phyloP scores from a whole-genome alignment of 2,113 vertebrate species.

The Craseonycteris thonglongyai region DNA sequence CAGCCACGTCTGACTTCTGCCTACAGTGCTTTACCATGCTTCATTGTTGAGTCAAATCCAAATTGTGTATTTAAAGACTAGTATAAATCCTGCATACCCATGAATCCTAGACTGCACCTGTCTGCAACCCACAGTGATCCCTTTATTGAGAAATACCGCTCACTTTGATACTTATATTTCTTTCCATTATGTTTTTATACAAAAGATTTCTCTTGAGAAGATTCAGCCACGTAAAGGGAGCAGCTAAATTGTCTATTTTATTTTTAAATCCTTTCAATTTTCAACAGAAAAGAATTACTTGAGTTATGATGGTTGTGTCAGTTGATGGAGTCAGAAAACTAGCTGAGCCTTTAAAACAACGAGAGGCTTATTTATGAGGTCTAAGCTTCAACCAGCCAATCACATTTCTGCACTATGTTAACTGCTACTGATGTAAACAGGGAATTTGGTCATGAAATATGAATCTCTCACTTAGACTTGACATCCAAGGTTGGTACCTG shows the following conservation, averaged over 20 bases:
- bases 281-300: neutral
- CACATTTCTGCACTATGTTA: neutral
- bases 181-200: neutral
- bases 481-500: neutral
- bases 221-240: neutral
- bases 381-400: neutral
- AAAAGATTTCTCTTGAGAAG: slow-evolving; percentile 12
- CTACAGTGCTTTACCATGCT: neutral
- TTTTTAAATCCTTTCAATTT: slow-evolving; percentile 10
- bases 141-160: neutral
- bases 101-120: neutral
- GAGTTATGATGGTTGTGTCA: neutral
- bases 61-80: neutral
- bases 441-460: neutral
- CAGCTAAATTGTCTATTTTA: neutral
- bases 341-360: neutral
- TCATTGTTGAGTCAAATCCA: neutral
- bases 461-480: neutral
- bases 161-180: neutral
- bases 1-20: neutral
- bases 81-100: neutral
- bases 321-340: neutral
- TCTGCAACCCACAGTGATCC: neutral
- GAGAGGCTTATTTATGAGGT: neutral
- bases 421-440: neutral